Conservation (phyloP, 2,113 vertebrate species). For the Rhinichthys klamathensis region DNA sequence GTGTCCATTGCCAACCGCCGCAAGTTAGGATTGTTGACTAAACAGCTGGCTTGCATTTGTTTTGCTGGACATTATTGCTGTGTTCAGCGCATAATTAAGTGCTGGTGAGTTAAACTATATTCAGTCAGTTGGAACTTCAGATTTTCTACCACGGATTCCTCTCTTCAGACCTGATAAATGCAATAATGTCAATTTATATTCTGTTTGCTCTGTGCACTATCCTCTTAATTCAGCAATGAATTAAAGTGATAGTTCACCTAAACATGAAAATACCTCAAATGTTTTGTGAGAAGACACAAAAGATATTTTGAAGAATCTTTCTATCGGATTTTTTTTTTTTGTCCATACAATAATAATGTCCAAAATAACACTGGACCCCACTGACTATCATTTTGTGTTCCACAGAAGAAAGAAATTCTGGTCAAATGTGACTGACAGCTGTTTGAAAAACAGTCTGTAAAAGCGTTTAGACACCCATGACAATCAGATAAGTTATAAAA, state of each 20-base stretch:
- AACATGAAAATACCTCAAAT: neutral
- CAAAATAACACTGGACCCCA: neutral
- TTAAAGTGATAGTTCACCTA: neutral
- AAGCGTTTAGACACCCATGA: neutral
- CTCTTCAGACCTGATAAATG: neutral
- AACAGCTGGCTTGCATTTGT: constrained; percentile 34
- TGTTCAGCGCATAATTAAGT: neutral
- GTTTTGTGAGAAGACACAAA: too few species aligned
- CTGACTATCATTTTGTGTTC: neutral
- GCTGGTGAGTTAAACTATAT: neutral
- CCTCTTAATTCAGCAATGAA: neutral
- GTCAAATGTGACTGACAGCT: neutral
- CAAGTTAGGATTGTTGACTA: constrained; percentile 12
- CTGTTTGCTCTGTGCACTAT: neutral
- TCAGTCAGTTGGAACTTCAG: neutral
- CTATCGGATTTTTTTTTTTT: too few species aligned
- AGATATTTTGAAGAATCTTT: too few species aligned
- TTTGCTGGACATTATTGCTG: constrained; percentile 8
- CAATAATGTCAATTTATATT: neutral
- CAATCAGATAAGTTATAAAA: neutral
- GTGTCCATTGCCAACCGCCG: neutral
- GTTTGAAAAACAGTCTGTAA: constrained; percentile 1
- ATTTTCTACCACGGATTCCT: neutral
- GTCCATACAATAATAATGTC: neutral
- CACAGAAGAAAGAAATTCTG: neutral